Percentiles rank a stretch among this genome's conserved stretches.
phyloP scores from a whole-genome alignment of 2,113 vertebrate genomes.

The Spea multiplicata region DNA sequence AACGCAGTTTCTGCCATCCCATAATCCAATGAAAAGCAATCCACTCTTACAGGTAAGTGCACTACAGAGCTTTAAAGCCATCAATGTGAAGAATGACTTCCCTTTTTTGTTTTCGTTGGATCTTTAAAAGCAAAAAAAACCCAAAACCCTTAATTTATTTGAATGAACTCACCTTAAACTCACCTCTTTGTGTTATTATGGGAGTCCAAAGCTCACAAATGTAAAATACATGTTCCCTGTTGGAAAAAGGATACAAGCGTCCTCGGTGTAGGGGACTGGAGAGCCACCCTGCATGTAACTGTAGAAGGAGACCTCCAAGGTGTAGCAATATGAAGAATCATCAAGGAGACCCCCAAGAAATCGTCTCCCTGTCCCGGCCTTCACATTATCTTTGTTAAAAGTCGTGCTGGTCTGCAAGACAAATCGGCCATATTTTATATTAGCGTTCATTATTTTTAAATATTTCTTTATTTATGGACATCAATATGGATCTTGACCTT shows the following conservation, averaged over 20 bases:
- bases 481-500: too few relatives aligned
- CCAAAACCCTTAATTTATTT: neutral
- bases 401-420: constrained; percentile 84
- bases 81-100: too few relatives aligned
- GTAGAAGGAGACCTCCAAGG: constrained; percentile 97
- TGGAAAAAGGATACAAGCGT: constrained; percentile 92
- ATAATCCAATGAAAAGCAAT: too few relatives aligned
- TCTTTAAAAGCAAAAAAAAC: too few relatives aligned
- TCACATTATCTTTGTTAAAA: constrained; percentile 92
- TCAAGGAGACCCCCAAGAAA: constrained; percentile 92
- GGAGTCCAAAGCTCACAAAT: neutral
- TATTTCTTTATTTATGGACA: too few relatives aligned
- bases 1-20: too few relatives aligned
- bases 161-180: neutral
- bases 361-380: constrained; percentile 90
- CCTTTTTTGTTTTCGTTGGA: too few relatives aligned
- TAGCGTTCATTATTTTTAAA: too few relatives aligned
- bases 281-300: constrained; percentile 80
- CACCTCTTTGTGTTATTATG: too few relatives aligned
- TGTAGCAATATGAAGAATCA: constrained; percentile 94
- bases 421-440: too few relatives aligned
- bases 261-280: constrained; percentile 90
- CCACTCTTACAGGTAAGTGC: too few relatives aligned
- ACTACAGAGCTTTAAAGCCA: too few relatives aligned
- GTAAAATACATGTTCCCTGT: neutral